phyloP scores from a whole-genome alignment of 2,113 vertebrate species.

The Tenrec ecaudatus region DNA sequence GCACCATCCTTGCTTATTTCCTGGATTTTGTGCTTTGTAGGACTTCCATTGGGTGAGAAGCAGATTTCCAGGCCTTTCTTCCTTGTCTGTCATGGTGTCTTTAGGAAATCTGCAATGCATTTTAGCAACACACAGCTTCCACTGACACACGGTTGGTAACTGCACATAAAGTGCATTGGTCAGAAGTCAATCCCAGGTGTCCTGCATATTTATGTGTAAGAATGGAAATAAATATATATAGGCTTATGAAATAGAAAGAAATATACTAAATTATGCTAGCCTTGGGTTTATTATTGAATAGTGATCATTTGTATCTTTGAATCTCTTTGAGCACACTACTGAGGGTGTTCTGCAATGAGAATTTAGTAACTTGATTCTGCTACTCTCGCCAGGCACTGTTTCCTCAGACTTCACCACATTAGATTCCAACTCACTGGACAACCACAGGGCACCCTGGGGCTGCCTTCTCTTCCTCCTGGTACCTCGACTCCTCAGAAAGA shows the following conservation, averaged over 20 bases:
- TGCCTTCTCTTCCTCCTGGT: rapidly evolving
- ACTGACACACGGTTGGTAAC: not conserved
- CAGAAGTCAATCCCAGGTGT: not conserved
- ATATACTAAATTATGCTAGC: not conserved
- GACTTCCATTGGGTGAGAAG: not conserved
- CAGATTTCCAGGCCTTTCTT: not conserved
- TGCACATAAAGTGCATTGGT: not conserved
- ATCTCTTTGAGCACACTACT: not conserved
- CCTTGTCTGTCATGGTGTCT: not conserved
- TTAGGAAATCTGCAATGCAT: not conserved
- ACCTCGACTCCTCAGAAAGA: not conserved
- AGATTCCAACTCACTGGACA: not conserved
- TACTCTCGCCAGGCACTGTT: not conserved
- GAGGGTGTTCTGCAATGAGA: not conserved
- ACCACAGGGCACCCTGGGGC: not conserved
- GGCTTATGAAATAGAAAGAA: not conserved
- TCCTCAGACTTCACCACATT: not conserved
- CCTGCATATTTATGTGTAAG: not conserved
- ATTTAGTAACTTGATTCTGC: not conserved
- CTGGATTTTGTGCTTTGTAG: not conserved
- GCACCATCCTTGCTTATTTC: not conserved
- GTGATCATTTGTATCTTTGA: not conserved
- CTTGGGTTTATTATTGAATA: not conserved
- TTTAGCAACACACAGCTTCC: not conserved
- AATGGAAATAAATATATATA: not conserved